Conservation (phyloP, 2,888 invertebrate species). For the Andrena bucephala region DNA sequence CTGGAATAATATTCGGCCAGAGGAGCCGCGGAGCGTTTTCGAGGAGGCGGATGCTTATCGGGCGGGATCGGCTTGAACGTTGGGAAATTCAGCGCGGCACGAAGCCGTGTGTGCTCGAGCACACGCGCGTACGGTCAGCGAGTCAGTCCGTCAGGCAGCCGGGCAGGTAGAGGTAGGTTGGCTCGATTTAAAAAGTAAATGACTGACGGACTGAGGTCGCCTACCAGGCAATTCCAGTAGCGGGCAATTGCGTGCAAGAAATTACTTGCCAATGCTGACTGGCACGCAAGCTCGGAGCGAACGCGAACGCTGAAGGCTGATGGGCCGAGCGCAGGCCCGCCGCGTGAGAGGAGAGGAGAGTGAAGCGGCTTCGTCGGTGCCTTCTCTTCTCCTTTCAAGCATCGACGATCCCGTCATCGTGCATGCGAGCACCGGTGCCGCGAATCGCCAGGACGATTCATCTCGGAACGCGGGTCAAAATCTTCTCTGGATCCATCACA, state of each 20-base stretch:
- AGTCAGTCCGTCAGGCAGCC: conserved; percentile 55
- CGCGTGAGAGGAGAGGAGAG: conserved; percentile 22
- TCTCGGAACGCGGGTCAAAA: conserved; percentile 39
- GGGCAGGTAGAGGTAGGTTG: conserved; percentile 65
- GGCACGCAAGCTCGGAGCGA: conserved; percentile 80
- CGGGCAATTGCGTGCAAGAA: conserved; percentile 84
- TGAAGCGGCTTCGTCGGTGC: conserved; percentile 37
- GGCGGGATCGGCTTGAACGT: conserved; percentile 38
- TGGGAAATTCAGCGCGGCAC: conserved; percentile 64
- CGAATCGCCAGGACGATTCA: conserved; percentile 62
- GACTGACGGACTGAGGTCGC: conserved; percentile 82
- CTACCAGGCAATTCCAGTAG: conserved; percentile 83
- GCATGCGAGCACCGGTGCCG: conserved; percentile 72
- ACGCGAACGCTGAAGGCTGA: conserved; percentile 70
- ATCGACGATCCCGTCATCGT: conserved; percentile 76
- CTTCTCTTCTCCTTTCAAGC: conserved; percentile 71
- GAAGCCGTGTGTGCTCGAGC: conserved; percentile 46
- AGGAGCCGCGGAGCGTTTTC: background rate
- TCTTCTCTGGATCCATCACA: conserved; percentile 4
- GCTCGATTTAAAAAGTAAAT: conserved; percentile 82
- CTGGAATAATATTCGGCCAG: conserved; percentile 37
- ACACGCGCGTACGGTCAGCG: conserved; percentile 56
- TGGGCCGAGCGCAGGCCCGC: conserved; percentile 31
- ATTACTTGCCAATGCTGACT: conserved; percentile 81
- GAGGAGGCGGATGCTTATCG: conserved; percentile 50